Base-by-base conservation (phyloP, 2,888 invertebrate genomes). In the Coleophora flavipennella region DNA sequence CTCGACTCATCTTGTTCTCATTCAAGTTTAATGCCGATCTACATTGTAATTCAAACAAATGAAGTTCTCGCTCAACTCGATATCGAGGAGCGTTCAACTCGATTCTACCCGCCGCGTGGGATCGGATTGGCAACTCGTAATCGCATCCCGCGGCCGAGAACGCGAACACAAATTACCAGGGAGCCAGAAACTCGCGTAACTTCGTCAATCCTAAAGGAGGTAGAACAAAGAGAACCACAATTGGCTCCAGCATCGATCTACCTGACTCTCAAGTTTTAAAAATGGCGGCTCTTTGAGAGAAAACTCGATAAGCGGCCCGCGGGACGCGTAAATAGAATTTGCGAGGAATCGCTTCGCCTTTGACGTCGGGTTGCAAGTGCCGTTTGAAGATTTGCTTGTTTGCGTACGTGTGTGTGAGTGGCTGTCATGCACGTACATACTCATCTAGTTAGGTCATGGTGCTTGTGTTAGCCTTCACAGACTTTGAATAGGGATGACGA, bases 301-400 rank as follows among this genome's bases (percentile, higher is more conserved):
- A 70, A 80, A 84, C 70, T 80, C 80, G 68, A 84, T 84, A 77
- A 78, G 61, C 58, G 53, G 70, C 78, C 76, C 75, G 71, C 70
- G 83, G 81, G 81, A 83, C 79, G 81, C 76, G 79, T 70, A 81
- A 81, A 84, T 80, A 70, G 67, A 78, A 83, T 83, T 81, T 75
- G 72, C 53, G 51, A 65, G 65, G 78, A 80, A 79, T 79, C 74
- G 76, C 67, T 76, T 69, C 69, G 73, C 74, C 80, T 81, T 83
- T 83, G 81, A 81, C 75, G 72, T 63, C 48, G 57, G 58, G 56
- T 63, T 64, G 60, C 64, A 52, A 53, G 58, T 56, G 53, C 58
- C 68, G 64, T 69, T 67, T 67, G 67, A 64, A 69, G 59, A 63
- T 67, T 63, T 59, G 64, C 63, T 67, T 73, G 69, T 68, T 67